phyloP scores from a whole-genome alignment of 2,888 invertebrate genomes.

The Trissolcus brochymenae region DNA sequence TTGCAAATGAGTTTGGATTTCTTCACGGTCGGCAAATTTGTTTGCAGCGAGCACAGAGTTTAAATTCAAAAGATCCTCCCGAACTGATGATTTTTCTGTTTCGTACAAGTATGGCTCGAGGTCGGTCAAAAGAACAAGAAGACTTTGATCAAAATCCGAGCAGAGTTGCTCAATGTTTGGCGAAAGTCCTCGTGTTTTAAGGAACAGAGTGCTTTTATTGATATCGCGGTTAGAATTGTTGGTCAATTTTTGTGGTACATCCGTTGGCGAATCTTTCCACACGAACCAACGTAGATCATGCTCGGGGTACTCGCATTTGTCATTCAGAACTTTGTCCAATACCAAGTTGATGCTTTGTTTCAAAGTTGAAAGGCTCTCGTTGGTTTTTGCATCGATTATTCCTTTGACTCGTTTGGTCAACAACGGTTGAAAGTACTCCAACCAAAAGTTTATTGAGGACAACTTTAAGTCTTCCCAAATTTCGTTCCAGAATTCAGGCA shows the following conservation, averaged over 20 bases:
- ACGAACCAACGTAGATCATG: conserved; percentile 83
- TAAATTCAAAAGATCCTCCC: conserved; percentile 65
- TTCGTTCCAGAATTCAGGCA: conserved; percentile 81
- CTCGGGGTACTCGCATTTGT: conserved; percentile 78
- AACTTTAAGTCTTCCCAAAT: conserved; percentile 81
- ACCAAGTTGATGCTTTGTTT: conserved; percentile 66
- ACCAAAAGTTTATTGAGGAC: conserved; percentile 83
- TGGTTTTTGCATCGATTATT: conserved; percentile 67
- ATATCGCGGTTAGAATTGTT: conserved; percentile 66
- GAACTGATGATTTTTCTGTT: conserved; percentile 72
- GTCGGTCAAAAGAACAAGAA: conserved; percentile 83
- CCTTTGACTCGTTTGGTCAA: conserved; percentile 83
- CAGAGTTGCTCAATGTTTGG: conserved; percentile 85
- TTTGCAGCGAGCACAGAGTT: conserved; percentile 64
- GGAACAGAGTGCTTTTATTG: conserved; percentile 78
- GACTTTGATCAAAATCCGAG: conserved; percentile 80
- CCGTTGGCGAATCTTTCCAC: conserved; percentile 83
- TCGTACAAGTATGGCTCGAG: conserved; percentile 82
- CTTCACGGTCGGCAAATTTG: conserved; percentile 69
- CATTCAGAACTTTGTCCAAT: conserved; percentile 65
- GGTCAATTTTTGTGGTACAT: conserved; percentile 77
- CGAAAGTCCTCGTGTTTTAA: conserved; percentile 89
- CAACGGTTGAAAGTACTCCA: conserved; percentile 84
- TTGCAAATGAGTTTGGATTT: conserved; percentile 71
- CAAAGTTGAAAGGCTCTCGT: conserved; percentile 63